Percentiles rank a stretch among this genome's conserved stretches.
phyloP scores from a whole-genome alignment of 2,797 vertebrate species.

The Pempheris klunzingeri region DNA sequence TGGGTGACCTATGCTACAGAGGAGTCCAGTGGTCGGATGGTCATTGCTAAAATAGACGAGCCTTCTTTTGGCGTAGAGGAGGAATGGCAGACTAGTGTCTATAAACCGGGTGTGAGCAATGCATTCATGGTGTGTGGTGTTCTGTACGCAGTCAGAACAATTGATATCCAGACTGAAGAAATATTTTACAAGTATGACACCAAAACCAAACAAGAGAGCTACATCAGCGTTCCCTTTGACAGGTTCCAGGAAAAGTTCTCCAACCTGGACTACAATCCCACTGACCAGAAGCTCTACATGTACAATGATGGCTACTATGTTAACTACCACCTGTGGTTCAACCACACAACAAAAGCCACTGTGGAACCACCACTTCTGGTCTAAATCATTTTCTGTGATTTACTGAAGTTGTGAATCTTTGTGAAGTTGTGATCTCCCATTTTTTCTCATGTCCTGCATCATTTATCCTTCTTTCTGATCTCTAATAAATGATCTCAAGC shows the following conservation, averaged over 20 bases:
- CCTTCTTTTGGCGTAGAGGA: conserved; percentile 71
- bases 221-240: conserved; percentile 74
- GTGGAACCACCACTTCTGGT: conserved; percentile 12
- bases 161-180: conserved; percentile 77
- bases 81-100: conserved; percentile 74
- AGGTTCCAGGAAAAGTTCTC: conserved; percentile 74
- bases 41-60: conserved; percentile 81
- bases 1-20: conserved; percentile 85
- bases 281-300: conserved; percentile 84
- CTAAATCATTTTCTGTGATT: conserved; percentile 29
- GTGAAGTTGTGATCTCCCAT: not conserved
- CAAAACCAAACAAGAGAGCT: conserved; percentile 71
- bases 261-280: conserved; percentile 82
- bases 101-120: conserved; percentile 77
- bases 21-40: conserved; percentile 73
- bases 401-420: conserved; percentile 1
- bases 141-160: conserved; percentile 75
- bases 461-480: not conserved
- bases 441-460: not conserved
- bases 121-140: conserved; percentile 84
- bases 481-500: conserved; percentile 72
- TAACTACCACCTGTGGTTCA: conserved; percentile 77
- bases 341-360: conserved; percentile 59
- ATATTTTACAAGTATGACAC: conserved; percentile 84
- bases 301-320: conserved; percentile 83